Conservation (phyloP, 2,888 invertebrate species). For the Sclerodermus sp. region DNA sequence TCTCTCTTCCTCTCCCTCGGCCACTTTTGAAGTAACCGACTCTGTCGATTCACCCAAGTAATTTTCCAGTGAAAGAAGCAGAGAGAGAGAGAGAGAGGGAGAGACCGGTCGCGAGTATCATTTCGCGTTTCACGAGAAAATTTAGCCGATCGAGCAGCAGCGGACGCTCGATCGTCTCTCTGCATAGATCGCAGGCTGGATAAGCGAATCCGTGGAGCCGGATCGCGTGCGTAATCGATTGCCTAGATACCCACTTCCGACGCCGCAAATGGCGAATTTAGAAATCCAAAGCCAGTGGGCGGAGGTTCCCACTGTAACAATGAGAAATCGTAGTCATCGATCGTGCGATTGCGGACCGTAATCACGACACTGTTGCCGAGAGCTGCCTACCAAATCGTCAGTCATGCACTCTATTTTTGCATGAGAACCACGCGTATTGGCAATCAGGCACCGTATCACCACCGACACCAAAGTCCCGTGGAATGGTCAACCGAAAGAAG, state of each 20-base stretch:
- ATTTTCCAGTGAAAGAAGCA: constrained; percentile 2
- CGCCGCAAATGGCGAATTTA: constrained; percentile 27
- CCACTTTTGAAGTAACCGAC: no score
- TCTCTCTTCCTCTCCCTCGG: no score
- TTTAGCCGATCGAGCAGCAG: constrained; percentile 15
- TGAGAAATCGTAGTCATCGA: constrained; percentile 20
- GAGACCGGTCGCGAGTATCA: background rate
- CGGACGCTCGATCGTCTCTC: no score
- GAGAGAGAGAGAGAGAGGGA: background rate
- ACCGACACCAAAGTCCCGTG: no score
- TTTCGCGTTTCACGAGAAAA: constrained; percentile 10
- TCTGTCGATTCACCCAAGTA: no score
- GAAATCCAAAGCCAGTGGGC: constrained; percentile 26
- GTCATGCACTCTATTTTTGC: no score
- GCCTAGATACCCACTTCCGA: constrained; percentile 27
- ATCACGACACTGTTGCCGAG: no score
- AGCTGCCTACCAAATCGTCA: no score
- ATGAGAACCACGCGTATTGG: no score
- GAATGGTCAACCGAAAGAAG: no score
- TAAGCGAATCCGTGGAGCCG: background rate
- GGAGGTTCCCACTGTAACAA: constrained; percentile 14
- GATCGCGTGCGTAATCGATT: constrained; percentile 17
- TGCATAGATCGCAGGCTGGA: no score
- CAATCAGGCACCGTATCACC: no score
- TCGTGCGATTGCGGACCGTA: constrained; percentile 12